Evolutionary conservation across 1,140 invertebrate species (phyloP).

Genomic region (Drosophila orena): DNA sequence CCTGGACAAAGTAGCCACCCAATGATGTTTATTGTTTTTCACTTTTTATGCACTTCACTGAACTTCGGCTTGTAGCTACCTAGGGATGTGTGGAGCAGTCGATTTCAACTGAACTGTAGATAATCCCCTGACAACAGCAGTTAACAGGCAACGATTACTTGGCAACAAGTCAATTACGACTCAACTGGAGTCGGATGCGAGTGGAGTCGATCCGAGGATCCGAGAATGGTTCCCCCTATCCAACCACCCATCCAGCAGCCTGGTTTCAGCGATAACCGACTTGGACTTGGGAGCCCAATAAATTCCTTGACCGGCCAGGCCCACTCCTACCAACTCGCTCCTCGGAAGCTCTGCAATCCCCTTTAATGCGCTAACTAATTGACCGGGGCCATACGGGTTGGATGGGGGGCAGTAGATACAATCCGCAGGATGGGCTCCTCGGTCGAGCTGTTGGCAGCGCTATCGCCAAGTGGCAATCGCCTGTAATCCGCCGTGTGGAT

Average conservation of each 20-base stretch:
- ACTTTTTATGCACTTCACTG: slow-evolving; percentile 72
- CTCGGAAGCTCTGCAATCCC: slow-evolving; percentile 44
- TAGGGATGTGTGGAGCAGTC: slow-evolving; percentile 34
- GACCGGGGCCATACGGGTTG: slow-evolving; percentile 47
- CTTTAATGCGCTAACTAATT: slow-evolving; percentile 80
- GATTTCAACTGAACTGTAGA: slow-evolving; percentile 80
- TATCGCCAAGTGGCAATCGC: slow-evolving; percentile 70
- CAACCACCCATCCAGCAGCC: slow-evolving; percentile 12
- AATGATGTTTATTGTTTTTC: slow-evolving; percentile 80
- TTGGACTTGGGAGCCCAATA: slow-evolving; percentile 59
- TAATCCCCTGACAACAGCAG: slow-evolving; percentile 82
- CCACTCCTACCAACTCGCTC: slow-evolving; percentile 14
- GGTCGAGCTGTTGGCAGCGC: slow-evolving; percentile 33
- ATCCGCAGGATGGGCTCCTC: slow-evolving; percentile 13
- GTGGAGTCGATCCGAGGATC: slow-evolving; percentile 4
- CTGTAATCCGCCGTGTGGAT: slow-evolving; percentile 57
- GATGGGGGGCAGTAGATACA: slow-evolving; percentile 4
- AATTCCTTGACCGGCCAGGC: slow-evolving; percentile 54
- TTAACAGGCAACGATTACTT: slow-evolving; percentile 83
- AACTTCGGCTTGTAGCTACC: slow-evolving; percentile 29
- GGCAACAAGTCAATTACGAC: slow-evolving; percentile 81
- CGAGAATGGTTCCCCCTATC: slow-evolving; percentile 18
- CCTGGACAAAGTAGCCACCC: background rate
- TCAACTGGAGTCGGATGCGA: slow-evolving; percentile 20
- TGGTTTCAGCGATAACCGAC: slow-evolving; percentile 70